phyloP scores from a whole-genome alignment of 1,140 invertebrate genomes.

The Aphelinus atriplicis region DNA sequence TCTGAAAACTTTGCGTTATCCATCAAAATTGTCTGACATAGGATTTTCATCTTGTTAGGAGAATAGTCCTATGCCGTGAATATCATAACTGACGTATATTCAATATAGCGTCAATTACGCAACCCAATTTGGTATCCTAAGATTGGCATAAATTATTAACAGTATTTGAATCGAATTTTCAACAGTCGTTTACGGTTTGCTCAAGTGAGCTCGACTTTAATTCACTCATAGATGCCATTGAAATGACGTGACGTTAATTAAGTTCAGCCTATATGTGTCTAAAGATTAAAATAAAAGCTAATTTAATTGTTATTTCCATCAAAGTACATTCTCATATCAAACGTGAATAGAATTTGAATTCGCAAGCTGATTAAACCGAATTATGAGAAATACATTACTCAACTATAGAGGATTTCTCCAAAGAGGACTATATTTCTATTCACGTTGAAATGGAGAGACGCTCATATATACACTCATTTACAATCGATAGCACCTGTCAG shows the following conservation, averaged over 20 bases:
- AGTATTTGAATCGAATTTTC: conserved; percentile 8
- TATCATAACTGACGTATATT: too few relatives aligned
- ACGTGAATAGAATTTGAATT: too few relatives aligned
- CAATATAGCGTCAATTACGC: neutral
- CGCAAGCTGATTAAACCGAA: too few relatives aligned
- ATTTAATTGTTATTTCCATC: conserved; percentile 31
- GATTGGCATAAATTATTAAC: too few relatives aligned
- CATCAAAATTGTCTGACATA: too few relatives aligned
- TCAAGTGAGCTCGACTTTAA: conserved; percentile 18
- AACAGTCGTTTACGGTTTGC: conserved; percentile 33
- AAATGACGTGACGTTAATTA: conserved; percentile 38
- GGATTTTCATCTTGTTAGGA: too few relatives aligned
- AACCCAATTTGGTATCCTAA: neutral
- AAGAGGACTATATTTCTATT: too few relatives aligned
- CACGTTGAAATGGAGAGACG: conserved; percentile 1
- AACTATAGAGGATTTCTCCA: too few relatives aligned
- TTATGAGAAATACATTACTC: too few relatives aligned
- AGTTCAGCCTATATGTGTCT: conserved; percentile 24
- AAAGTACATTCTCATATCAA: too few relatives aligned
- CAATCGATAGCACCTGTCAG: neutral
- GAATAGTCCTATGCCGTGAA: too few relatives aligned
- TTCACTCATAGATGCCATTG: conserved; percentile 34
- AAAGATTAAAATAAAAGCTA: conserved; percentile 33
- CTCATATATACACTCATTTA: neutral
- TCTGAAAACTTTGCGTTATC: too few relatives aligned